Conservation (phyloP, 2,113 vertebrate genomes). For the Pluvianellus socialis region DNA sequence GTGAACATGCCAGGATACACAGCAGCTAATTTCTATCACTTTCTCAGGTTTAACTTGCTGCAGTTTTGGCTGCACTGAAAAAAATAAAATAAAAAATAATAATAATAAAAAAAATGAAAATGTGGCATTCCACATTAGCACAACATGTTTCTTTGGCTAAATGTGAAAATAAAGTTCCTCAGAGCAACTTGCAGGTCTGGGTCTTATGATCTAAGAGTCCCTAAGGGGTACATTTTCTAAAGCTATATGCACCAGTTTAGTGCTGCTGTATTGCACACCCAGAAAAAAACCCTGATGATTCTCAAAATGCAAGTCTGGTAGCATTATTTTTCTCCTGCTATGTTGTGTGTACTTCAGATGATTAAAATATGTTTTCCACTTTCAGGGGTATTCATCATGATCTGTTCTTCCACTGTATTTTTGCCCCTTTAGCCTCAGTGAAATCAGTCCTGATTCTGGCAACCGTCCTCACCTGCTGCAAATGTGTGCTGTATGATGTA, state of each 20-base stretch:
- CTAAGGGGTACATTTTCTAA: not conserved
- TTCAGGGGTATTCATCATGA: not conserved
- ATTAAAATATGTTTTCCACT: not conserved
- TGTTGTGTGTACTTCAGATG: not conserved
- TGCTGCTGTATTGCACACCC: not conserved
- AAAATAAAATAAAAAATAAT: rapidly evolving
- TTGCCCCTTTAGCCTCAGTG: not conserved
- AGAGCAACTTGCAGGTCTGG: not conserved
- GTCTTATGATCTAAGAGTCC: not conserved
- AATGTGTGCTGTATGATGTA: too few species aligned
- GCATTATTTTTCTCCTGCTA: not conserved
- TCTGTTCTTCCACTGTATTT: not conserved
- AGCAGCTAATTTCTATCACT: not conserved
- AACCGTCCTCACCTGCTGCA: not conserved
- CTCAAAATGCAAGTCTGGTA: not conserved
- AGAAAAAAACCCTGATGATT: not conserved
- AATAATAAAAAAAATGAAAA: not conserved
- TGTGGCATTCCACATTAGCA: not conserved
- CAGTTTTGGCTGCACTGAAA: not conserved
- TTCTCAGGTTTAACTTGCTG: not conserved
- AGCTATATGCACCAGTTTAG: not conserved
- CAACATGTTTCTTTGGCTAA: not conserved
- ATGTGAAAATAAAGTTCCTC: not conserved
- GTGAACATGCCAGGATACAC: not conserved
- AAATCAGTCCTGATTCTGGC: not conserved